Base-by-base conservation (phyloP, 2,113 vertebrate species). In the Oryzias woworae region DNA sequence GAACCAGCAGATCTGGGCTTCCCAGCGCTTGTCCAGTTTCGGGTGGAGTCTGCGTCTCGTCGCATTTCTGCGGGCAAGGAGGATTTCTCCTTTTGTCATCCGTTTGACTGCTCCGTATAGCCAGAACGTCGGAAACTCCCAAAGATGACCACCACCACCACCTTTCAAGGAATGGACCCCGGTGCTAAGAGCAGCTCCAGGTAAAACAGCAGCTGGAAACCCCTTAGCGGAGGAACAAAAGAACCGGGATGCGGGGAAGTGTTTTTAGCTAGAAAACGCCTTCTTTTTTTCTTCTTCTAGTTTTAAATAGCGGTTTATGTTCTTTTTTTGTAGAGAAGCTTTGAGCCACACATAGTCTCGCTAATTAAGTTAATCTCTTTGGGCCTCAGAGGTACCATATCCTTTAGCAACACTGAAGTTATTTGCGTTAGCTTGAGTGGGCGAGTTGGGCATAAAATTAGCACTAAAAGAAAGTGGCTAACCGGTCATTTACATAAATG, bases 121-220 rank as follows among this genome's bases (percentile, higher is more conserved):
- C 66, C 53, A 18, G 66, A 52, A 66, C 71, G 52, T 20, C 62
- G 58, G 80, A 58, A 52, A 53, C 68, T 44, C 50, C 4, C 26
- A 65, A 80, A 89, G 55, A 98, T 99, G 97, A 98, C 97, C 61
- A 98, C 97, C 67, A 98, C 97, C 1, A 96, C 95, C 66, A 98
- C 92, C 20, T 98, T 90, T 61, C 92, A 94, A 83, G 96, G 97
- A 73, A 92, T 98, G 87, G 95, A 98, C 26, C 95, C 97, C n/a
- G 91, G 93, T 43, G 90, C 94, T 74, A 96, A 96, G 80, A 98
- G 85, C 81, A 98, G 97, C 77, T 98, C 97, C 83, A 96, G 97
- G 97, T 98, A 93, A 81, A 92, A 47, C 80, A 45, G 61, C 13
- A 64, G 77, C 44, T 14, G 61, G 63, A 68, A 75, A 44, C 14